Base-by-base conservation (phyloP, 2,888 invertebrate genomes). In the Chymomyza amoena region DNA sequence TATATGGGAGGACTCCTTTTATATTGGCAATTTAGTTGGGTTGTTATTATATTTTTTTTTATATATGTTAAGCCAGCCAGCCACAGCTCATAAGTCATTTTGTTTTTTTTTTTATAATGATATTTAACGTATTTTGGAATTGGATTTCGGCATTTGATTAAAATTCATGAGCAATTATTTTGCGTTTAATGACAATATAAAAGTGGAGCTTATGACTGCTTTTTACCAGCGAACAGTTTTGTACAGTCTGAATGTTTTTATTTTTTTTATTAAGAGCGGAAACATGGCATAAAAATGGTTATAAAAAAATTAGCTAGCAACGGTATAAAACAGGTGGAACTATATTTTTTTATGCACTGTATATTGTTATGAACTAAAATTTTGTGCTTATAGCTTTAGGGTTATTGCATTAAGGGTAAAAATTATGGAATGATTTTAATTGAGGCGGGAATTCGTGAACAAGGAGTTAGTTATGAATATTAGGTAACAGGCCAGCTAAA, bases 11-110 rank as follows among this genome's bases (percentile, higher is more conserved):
- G 56, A 28, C 66, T 72, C 68, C 68, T 65, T 74, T 73, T 80
- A 84, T 75, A 74, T 69, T 63, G 73, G 57, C 80, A 78, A 76
- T 81, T 78, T 72, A 68, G 61, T 75, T 75, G 39, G 39, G 39
- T 45, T 32, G 32, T 67, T n/a, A n/a, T n/a, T n/a, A n/a, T n/a
- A n/a, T 64, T 74, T 73, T 25, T 25, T 25, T 25, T 20, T 20
- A 1, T 20, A 4, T 25, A 25, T 3, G 25, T 25, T 62, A 73
- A 78, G 78, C 56, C 39, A n/a, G n/a, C 39, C 56, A 76, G 78
- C 56, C 39, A 0, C 56, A 76, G 28, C 70, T 70, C 72, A 64
- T 74, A 81, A 78, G 70, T 78, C 76, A 81, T 84, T 76, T 78
- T 70, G 54, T 62, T 72, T 73, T 75, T 72, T 73, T 75, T 72